Evolutionary conservation across 2,888 invertebrate species (phyloP).

Genomic region (Caenorhabditis sp.): DNA sequence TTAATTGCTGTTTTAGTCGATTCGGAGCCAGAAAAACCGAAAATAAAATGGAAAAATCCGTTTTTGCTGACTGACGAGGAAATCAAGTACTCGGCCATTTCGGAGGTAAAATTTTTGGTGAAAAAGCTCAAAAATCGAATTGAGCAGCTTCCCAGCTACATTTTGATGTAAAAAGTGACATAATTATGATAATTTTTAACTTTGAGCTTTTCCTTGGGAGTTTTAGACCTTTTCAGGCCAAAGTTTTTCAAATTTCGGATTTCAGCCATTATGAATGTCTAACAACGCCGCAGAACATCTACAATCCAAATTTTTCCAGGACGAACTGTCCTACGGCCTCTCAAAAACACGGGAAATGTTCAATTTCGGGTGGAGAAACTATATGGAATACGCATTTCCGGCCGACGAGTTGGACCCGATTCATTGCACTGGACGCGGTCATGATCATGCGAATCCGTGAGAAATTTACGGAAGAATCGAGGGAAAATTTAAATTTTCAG

Average conservation of each 20-base stretch:
- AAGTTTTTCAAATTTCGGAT: no score
- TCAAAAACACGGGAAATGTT: slow-evolving; percentile 79
- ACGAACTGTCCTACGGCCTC: slow-evolving; percentile 63
- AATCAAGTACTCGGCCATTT: slow-evolving; percentile 52
- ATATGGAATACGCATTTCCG: slow-evolving; percentile 87
- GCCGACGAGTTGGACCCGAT: slow-evolving; percentile 87
- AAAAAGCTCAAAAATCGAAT: no score
- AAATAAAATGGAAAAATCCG: slow-evolving; percentile 25
- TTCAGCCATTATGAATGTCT: no score
- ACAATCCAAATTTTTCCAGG: slow-evolving; percentile 21
- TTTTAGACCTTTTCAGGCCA: no score
- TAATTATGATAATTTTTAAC: no score
- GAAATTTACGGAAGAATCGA: no score
- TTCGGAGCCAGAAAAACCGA: not conserved
- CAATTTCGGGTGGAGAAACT: slow-evolving; percentile 85
- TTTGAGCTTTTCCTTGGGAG: no score
- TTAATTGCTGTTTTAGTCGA: not conserved
- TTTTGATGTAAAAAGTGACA: no score
- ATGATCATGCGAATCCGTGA: slow-evolving; percentile 87
- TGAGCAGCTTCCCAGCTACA: no score
- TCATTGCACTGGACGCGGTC: slow-evolving; percentile 86
- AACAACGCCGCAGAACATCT: no score
- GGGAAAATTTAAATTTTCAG: slow-evolving; percentile 83
- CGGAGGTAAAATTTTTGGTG: slow-evolving; percentile 18
- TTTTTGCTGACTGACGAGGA: slow-evolving; percentile 59